Base-by-base conservation (phyloP, 2,113 vertebrate species). In the Strix aluco region DNA sequence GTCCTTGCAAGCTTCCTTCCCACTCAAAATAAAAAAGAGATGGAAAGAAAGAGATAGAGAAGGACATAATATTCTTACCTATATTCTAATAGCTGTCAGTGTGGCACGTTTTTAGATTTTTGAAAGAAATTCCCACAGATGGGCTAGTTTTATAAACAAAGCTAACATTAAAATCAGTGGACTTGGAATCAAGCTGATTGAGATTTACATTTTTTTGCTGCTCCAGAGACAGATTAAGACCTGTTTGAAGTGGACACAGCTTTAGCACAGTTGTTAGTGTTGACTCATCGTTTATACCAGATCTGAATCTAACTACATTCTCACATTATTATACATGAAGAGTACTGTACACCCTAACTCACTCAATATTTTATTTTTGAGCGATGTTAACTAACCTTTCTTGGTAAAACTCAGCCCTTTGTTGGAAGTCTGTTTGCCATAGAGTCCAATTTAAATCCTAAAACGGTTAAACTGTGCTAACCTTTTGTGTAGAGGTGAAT, bases 1-100 rank as follows among this genome's bases (percentile, higher is more conserved):
- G 36, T 38, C 34, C 27, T 81, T 71, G 52, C 38, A 61, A 65
- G 26, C 30, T 81, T 81, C 13, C 11, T 74, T 11, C 46, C 20
- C 11, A 30, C 0, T 1, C 32, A 5, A 69, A 81, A 6, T 1
- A 36, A 46, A 86, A 75, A n/a, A 54, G 14, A n/a, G 7, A 16
- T 11, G 38, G 29, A 84, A 54, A 71, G n/a, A 18, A 27, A 59
- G 21, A 47, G 9, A 61, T 27, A 80, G 10, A 58, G 30, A 13
- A 75, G 42, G 38, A 17, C 20, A 14, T 8, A 62, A 59, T 18
- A 65, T 40, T 47, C 29, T 86, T 86, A 57, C 12, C 21, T 92
- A 4, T 66, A 38, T 57, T 80, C 5, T 66, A 58, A 36, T 29
- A 69, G 30, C 18, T 87, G 38, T 79, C 16, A 22, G 4, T 49